Evolutionary conservation across 2,113 vertebrate species (phyloP).

Genomic region (Xenotilapia longispinis): DNA sequence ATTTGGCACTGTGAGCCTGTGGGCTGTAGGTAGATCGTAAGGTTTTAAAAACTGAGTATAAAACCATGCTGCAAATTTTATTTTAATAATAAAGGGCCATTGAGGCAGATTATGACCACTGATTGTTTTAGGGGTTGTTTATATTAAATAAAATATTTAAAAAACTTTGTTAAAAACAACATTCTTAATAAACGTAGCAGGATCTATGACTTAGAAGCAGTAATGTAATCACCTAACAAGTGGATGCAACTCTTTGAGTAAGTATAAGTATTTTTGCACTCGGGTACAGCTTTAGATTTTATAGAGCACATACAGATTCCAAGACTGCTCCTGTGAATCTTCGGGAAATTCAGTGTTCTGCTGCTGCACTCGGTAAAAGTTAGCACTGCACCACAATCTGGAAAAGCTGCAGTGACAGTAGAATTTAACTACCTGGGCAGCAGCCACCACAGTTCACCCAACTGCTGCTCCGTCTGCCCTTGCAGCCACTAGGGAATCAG

Average conservation of each 20-base stretch:
- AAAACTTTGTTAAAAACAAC: background rate
- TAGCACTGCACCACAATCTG: slow-evolving; percentile 15
- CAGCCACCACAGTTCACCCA: slow-evolving; percentile 28
- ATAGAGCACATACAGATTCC: background rate
- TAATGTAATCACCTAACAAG: background rate
- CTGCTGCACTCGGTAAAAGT: slow-evolving; percentile 5
- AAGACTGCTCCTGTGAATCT: background rate
- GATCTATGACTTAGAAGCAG: background rate
- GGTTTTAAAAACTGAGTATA: background rate
- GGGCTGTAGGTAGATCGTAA: background rate
- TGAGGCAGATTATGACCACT: background rate
- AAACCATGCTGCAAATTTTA: background rate
- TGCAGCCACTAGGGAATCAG: slow-evolving; percentile 13
- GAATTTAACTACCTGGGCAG: background rate
- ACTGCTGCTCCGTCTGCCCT: slow-evolving; percentile 22
- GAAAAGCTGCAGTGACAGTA: slow-evolving; percentile 9
- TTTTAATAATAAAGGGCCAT: background rate
- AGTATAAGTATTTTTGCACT: background rate
- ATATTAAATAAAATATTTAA: background rate
- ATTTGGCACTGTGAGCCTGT: accelerated
- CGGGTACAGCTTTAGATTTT: background rate
- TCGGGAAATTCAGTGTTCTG: background rate
- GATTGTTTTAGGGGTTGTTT: background rate
- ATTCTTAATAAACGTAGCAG: background rate
- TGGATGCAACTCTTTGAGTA: background rate